Evolutionary conservation across 2,113 vertebrate genomes (phyloP), one percentile per base, ranked within the genome.

Genomic region (Zosterops borbonicus): DNA sequence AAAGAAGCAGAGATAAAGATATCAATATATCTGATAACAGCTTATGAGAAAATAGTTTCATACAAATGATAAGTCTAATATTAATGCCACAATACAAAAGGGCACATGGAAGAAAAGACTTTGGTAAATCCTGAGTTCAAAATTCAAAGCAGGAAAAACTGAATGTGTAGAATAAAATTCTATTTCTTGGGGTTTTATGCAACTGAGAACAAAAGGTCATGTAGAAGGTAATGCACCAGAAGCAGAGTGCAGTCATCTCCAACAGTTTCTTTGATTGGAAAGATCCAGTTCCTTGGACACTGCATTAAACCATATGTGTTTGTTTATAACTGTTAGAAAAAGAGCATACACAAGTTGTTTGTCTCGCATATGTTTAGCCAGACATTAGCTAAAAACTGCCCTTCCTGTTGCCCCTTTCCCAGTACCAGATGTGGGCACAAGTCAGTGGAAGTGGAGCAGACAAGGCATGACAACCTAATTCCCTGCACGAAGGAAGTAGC

Each of bases 351-450:
- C 83, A 91, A 95, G 73, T 82, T 91, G 85, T 89, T 90, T 95
- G 84, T 74, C 42, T 87, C 17, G 3, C 94, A 87, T 52, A 60
- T 87, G 92, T 86, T 92, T 79, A 90, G 71, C 68, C 76, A 90
- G 94, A 86, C 60, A 41, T 68, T 46, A 91, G 84, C 87, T 91
- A 87, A 95, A 87, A 94, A 77, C n/a, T 92, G 87, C 55, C 92
- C 95, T 98, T 97, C 92, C 92, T 90, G 70, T 96, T 94, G 92
- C 94, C 83, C 74, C 87, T 92, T 95, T 89, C 78, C 87, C 80
- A 89, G 62, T 25, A 77, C 91, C 90, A 95, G 93, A 93, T 60
- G 76, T 78, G 95, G 82, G 85, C 25, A 90, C 56, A 94, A 94
- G 67, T 52, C 82, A 71, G 46, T 96, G 90, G 90, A 97, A 97